A percentile compares a stretch with the other conserved stretches of the same genome.
phyloP scores from a whole-genome alignment of 2,888 invertebrate species.

The Priocnemis perturbator region DNA sequence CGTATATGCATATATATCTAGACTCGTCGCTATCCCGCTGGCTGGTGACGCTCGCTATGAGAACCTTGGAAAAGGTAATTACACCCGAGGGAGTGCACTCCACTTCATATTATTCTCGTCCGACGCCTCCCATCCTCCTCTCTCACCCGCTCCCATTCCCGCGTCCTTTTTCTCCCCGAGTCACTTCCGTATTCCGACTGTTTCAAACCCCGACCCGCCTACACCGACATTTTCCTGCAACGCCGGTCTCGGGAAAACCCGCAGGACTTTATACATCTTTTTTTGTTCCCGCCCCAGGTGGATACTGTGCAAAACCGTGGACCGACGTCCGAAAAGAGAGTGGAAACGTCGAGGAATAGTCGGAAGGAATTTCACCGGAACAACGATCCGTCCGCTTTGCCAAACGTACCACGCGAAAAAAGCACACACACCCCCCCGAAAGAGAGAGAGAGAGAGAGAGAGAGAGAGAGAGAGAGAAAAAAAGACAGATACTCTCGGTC shows the following conservation, averaged over 20 bases:
- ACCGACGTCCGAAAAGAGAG: not conserved
- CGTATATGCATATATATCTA: conserved; percentile 12
- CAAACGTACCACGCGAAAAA: too few species aligned
- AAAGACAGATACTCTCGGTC: too few species aligned
- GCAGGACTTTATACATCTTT: not conserved
- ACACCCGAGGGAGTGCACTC: conserved; percentile 39
- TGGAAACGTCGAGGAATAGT: too few species aligned
- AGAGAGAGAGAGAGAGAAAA: too few species aligned
- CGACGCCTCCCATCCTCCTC: conserved; percentile 22
- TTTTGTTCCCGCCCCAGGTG: conserved; percentile 18
- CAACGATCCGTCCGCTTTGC: too few species aligned
- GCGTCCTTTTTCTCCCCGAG: not conserved
- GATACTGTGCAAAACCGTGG: not conserved
- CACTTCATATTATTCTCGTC: conserved; percentile 42
- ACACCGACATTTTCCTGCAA: not conserved
- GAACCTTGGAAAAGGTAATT: conserved; percentile 48
- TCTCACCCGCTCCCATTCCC: not conserved
- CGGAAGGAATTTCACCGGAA: too few species aligned
- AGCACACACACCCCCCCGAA: too few species aligned
- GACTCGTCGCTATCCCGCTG: conserved; percentile 13
- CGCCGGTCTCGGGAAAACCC: conserved; percentile 16
- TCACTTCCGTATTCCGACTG: conserved; percentile 7
- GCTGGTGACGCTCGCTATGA: conserved; percentile 24
- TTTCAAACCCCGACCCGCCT: not conserved
- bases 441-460: too few species aligned